Base-by-base conservation (phyloP, 1,140 invertebrate genomes). In the Nylanderia fulva region DNA sequence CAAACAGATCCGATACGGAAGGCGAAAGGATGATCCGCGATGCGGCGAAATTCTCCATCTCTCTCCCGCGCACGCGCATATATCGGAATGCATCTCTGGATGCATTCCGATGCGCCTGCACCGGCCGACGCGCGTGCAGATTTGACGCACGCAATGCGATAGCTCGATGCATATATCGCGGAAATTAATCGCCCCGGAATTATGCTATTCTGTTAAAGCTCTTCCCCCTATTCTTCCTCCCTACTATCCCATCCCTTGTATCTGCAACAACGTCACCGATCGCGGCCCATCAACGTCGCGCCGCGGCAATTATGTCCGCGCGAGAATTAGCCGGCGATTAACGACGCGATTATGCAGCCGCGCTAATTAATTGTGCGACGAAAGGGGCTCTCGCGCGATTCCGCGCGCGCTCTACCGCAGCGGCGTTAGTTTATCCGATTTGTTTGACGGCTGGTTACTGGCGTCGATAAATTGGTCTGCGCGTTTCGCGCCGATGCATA, bases 171-270 rank as follows among this genome's bases (percentile, higher is more conserved):
- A 84, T 86, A 84, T 86, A 88, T 85, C 80, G 86, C 88, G 77
- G 83, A 75, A 90, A 90, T 90, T 90, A 90, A 90, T 90, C 84
- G 83, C 58, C 13, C 15, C 54, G 56, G 83, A 89, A 89, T 90
- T 90, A 89, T 82, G 66, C 88, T 79, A 82, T 90, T 89, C 85
- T 58, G 84, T 69, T 52, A 56, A 69, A 29, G 64, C 42, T n/a
- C 15, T 24, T n/a, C n/a, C 36, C 15, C 8, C 36, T 36, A 24
- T 33, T n/a, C 71, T 18, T 33, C 36, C 15, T 7, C 11, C 56
- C 4, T 18, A 15, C 29, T n/a, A n/a, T n/a, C 0, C 42, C 29
- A 5, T n/a, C 7, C n/a, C 29, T 21, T 9, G 13, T 13, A 21
- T 13, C 15, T 15, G 56, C 0, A 11, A 24, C 72, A 61, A 9